A percentile compares a stretch with the other conserved stretches of the same genome.
Conservation (phyloP, 2,113 vertebrate genomes). For the Eublepharis macularius region DNA sequence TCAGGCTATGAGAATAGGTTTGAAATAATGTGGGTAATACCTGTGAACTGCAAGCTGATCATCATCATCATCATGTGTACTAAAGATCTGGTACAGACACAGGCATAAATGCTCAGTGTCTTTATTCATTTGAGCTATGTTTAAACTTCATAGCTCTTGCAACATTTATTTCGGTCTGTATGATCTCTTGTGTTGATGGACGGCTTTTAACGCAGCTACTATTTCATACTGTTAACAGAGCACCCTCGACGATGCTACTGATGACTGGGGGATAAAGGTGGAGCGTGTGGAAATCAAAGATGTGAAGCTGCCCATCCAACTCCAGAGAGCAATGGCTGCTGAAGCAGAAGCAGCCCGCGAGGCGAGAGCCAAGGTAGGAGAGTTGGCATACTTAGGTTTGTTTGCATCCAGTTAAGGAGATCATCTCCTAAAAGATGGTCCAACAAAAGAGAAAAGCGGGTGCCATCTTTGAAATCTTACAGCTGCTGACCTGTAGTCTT, state of each 20-base stretch:
- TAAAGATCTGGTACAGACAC: not conserved
- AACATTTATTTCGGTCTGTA: not conserved
- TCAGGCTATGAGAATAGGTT: not conserved
- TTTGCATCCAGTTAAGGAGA: no score
- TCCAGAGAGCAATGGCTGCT: conserved; percentile 97
- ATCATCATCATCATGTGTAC: no score
- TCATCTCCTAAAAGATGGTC: no score
- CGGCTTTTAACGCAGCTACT: not conserved
- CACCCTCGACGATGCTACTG: conserved; percentile 89
- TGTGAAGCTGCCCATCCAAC: conserved; percentile 90
- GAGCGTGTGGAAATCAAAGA: conserved; percentile 98
- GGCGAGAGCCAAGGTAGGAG: conserved; percentile 90
- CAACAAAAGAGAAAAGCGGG: not conserved
- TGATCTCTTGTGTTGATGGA: no score
- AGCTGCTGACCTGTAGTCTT: not conserved
- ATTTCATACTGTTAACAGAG: conserved; percentile 60
- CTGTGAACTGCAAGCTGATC: not conserved
- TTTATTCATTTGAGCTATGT: not conserved
- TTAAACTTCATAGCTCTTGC: not conserved
- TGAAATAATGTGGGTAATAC: not conserved
- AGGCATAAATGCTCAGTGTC: not conserved
- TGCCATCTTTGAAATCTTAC: not conserved
- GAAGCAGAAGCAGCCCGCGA: conserved; percentile 93
- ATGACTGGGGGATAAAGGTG: conserved; percentile 96
- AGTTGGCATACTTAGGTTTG: not conserved